Conservation (phyloP, 1,140 invertebrate species). For the Mercenaria mercenaria region DNA sequence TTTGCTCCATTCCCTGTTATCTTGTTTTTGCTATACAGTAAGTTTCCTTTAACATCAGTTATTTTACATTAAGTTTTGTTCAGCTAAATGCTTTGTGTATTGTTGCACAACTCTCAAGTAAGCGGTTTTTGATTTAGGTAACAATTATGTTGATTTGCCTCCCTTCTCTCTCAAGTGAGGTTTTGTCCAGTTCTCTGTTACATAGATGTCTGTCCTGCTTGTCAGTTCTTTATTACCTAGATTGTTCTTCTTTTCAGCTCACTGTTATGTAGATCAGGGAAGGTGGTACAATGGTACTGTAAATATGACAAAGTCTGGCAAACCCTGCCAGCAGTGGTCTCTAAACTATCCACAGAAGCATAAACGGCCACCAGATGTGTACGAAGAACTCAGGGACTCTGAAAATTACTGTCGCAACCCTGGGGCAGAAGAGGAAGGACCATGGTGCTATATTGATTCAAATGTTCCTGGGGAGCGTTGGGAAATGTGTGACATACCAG, state of each 20-base stretch:
- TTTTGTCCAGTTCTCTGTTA: no score
- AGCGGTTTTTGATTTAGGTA: no score
- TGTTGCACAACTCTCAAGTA: no score
- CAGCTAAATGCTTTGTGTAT: no score
- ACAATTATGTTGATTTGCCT: no score
- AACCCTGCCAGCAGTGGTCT: slow-evolving; percentile 96
- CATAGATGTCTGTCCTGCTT: no score
- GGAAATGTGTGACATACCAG: slow-evolving; percentile 91
- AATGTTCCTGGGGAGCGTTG: slow-evolving; percentile 93
- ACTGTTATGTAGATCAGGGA: slow-evolving; percentile 93
- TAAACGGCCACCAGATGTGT: slow-evolving; percentile 92
- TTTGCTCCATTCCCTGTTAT: no score
- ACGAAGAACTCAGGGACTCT: slow-evolving; percentile 95
- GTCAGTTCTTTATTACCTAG: no score
- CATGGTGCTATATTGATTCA: slow-evolving; percentile 96
- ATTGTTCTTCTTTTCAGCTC: slow-evolving; percentile 71
- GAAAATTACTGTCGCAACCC: slow-evolving; percentile 98
- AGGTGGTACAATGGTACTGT: slow-evolving; percentile 96
- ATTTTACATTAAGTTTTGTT: no score
- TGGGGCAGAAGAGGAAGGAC: slow-evolving; percentile 95
- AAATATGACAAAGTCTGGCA: slow-evolving; percentile 94
- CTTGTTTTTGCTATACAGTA: no score
- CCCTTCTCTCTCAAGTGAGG: no score
- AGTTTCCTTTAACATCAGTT: no score
- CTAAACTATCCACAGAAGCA: slow-evolving; percentile 94